These are phyloP conservation scores for Caenorhabditis wallacei DNA, from an alignment of 2,888 invertebrate genomes.

Conservation along the genomic window DNA sequence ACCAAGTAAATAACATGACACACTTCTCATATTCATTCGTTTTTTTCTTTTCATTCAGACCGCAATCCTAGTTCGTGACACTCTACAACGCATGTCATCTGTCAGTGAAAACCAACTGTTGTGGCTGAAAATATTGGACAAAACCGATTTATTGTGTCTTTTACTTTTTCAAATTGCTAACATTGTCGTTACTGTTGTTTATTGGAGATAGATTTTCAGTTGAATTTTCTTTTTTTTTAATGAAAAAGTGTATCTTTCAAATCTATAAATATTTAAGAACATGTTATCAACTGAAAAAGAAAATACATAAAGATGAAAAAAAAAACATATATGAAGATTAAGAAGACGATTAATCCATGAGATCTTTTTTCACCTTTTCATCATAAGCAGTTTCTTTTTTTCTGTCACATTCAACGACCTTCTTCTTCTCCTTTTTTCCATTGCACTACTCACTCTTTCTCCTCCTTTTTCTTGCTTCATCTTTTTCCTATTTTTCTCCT, in stretches of 20 bases:
- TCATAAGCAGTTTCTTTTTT: slow-evolving; percentile 25
- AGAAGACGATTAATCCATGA: slow-evolving; percentile 7
- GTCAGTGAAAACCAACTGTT: slow-evolving; percentile 45
- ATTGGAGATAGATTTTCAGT: slow-evolving; percentile 41
- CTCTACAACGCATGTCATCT: slow-evolving; percentile 40
- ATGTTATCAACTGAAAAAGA: not conserved
- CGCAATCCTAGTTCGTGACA: slow-evolving; percentile 49
- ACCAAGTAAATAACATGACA: slow-evolving; percentile 40
- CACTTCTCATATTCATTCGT: slow-evolving; percentile 28
- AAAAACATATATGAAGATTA: not conserved
- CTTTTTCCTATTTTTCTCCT: slow-evolving; percentile 19
- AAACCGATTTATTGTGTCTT: slow-evolving; percentile 53
- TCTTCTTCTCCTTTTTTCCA: slow-evolving; percentile 14
- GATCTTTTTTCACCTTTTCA: slow-evolving; percentile 38
- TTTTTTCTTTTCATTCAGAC: slow-evolving; percentile 43
- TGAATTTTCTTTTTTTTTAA: not conserved
- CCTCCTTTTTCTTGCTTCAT: slow-evolving; percentile 30
- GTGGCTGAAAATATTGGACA: slow-evolving; percentile 64
- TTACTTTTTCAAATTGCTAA: slow-evolving; percentile 60
- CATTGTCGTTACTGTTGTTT: slow-evolving; percentile 52
- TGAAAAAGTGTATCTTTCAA: not conserved
- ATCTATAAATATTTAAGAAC: no score
- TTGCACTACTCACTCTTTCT: not conserved
- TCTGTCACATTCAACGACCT: slow-evolving; percentile 30
- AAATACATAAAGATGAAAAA: not conserved